Evolutionary conservation across 1,140 invertebrate species (phyloP), one percentile per base, ranked within the genome.

Genomic region (Dendrolimus kikuchii): DNA sequence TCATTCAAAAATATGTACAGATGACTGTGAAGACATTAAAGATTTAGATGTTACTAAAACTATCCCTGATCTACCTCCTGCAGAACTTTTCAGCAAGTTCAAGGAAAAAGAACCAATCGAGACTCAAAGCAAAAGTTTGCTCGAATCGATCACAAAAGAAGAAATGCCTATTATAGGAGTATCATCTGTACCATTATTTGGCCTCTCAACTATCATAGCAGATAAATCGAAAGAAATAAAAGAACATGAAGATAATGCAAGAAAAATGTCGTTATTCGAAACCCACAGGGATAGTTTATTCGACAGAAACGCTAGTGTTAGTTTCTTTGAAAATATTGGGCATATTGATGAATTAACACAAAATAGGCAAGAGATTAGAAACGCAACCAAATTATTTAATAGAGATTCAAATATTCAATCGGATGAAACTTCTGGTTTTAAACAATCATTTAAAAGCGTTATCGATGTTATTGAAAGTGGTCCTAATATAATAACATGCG

Each of bases 401-500:
- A 23, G 23, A 23, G 23, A 23, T 23, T 23, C 23, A 23, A 23
- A 23, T 23, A 23, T 23, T 23, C 23, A 23, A 23, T 23, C 23
- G 23, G 23, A 23, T 38, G 42, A 40, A 45, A 38, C 9, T 38
- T 9, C 45, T 46, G 40, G 23, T 23, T 23, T 23, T 23, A 23
- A 23, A 23, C 23, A 23, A 23, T 23, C 3, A 23, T 23, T 45
- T 8, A 45, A 45, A n/a, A n/a, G 43, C 23, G 6, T 45, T 45
- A 9, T 45, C n/a, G 43, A 45, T 8, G 43, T 41, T 5, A 41
- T 7, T 5, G 63, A 69, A 56, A 60, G 53, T 46, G 59, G 57
- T 45, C 63, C 72, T 23, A 74, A 81, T 47, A 58, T 81, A 8
- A 77, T 71, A 52, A 81, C 77, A 41, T 84, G 77, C 55, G 77